phyloP scores from a whole-genome alignment of 2,797 vertebrate species.

The Iguana delicatissima region DNA sequence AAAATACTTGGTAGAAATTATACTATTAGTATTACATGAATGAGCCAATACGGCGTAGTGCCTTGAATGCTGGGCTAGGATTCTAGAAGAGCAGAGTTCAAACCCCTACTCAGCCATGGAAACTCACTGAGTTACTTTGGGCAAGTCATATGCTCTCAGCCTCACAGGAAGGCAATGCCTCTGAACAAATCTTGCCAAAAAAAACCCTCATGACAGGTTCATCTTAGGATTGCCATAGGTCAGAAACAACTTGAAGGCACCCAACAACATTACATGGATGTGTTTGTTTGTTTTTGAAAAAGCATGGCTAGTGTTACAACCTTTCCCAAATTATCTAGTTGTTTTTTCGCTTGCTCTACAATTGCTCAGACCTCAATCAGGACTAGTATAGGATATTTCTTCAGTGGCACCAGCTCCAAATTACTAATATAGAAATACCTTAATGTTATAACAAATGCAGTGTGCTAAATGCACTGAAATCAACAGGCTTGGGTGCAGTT shows the following conservation, averaged over 20 bases:
- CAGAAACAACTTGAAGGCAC: no score
- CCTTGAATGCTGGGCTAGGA: no score
- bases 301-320: neutral
- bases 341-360: neutral
- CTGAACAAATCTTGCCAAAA: no score
- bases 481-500: neutral
- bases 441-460: neutral
- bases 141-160: no score
- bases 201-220: no score
- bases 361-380: neutral
- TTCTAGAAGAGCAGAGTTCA: no score
- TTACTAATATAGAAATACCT: neutral
- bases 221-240: no score
- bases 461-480: neutral
- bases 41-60: no score
- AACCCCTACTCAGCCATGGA: no score
- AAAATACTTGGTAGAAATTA: constrained; percentile 28
- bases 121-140: no score
- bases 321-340: neutral
- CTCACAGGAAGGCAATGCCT: no score
- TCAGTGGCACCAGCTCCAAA: neutral
- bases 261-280: neutral
- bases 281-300: neutral
- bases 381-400: neutral
- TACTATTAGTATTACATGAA: neutral